These are phyloP conservation scores for Corythaixoides concolor DNA, from an alignment of 2,113 vertebrate species.

Conservation along the genomic window DNA sequence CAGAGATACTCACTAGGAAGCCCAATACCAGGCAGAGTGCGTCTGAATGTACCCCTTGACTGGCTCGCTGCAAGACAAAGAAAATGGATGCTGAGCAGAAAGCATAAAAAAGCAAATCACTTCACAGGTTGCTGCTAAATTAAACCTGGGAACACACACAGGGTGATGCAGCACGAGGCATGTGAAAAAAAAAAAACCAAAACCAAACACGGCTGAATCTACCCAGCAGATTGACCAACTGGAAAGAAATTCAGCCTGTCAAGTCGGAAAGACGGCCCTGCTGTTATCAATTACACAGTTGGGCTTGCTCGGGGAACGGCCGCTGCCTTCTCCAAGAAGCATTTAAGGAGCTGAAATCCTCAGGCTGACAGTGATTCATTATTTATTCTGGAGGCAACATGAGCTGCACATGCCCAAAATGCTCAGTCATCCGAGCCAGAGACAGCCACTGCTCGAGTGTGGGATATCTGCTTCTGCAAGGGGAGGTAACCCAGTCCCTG, in stretches of 20 bases:
- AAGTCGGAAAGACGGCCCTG: rapidly evolving
- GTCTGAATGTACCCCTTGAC: slow-evolving; percentile 87
- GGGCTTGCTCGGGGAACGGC: background rate
- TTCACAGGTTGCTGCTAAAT: background rate
- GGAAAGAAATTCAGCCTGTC: background rate
- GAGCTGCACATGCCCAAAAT: background rate
- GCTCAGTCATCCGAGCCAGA: background rate
- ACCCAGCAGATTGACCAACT: rapidly evolving
- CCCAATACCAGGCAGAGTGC: slow-evolving; percentile 94
- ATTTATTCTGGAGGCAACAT: slow-evolving; percentile 5
- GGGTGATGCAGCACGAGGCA: background rate
- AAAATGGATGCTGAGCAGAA: background rate
- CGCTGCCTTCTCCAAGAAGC: background rate
- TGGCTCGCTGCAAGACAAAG: slow-evolving; percentile 77
- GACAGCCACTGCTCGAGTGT: rapidly evolving
- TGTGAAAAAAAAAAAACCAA: background rate
- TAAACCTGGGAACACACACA: background rate
- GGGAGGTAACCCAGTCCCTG: background rate
- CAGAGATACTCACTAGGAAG: slow-evolving; percentile 89
- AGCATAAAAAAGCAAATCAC: background rate
- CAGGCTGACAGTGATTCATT: background rate
- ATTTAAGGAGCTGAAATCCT: background rate
- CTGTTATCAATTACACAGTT: rapidly evolving
- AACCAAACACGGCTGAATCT: background rate
- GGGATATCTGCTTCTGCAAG: background rate